Base-by-base conservation (phyloP, 2,888 invertebrate species). In the Spisula solida region DNA sequence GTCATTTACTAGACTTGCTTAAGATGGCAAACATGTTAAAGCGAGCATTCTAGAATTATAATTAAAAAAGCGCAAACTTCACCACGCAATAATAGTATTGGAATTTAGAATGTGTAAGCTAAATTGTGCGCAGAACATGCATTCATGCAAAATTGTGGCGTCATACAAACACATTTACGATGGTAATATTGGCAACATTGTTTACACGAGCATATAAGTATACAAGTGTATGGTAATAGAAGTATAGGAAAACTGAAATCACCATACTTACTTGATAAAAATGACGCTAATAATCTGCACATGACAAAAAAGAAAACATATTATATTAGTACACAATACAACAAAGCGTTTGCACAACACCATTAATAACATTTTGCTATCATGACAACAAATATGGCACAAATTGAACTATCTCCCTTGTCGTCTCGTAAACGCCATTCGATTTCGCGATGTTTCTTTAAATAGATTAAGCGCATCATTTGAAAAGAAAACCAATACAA, bases 241-340 rank as follows among this genome's bases (percentile, higher is more conserved):
- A 12, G 60, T 34, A 34, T 12, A 75, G 75, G 34, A 75, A 18
- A 75, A 75, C 34, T 34, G 75, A 10, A 70, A 34, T 31, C 16
- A 25, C 31, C 75, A 75, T 83, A 83, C 83, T 83, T 83, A 83
- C 83, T 83, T 48, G 47, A 47, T 80, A 48, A 29, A 60, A 82
- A 34, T 51, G 29, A 51, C 75, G 48, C 83, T 83, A 83, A 75
- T 83, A 83, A 83, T 83, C 83, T 83, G 83, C 75, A 31, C 83
- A 75, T 48, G 83, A 75, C 83, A 83, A 83, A 83, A 83, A 47
- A 83, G 48, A 83, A 75, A 18, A 83, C n/a, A 83, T 75, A 31
- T 6, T 31, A 47, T 18, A 83, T 83, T 83, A 83, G 83, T 83
- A 51, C 25, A 60, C n/a, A 47, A 47, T 47, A 25, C 80, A 48